These are phyloP conservation scores for Microcebus jonahi DNA, from an alignment of 2,113 vertebrate species.

Conservation along the genomic window DNA sequence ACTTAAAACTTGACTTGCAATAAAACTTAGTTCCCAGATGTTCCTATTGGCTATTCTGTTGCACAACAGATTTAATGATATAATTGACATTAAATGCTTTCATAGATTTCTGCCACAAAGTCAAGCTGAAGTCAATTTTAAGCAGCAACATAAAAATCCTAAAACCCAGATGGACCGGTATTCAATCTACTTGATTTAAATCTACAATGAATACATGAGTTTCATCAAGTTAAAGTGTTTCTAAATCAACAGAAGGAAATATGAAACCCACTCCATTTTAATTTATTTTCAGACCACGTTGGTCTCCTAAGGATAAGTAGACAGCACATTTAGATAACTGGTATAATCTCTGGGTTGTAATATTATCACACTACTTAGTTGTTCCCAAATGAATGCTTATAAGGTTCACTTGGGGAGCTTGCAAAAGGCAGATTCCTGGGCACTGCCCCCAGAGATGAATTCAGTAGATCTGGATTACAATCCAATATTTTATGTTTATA, in stretches of 20 bases:
- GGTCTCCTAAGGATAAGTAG: not conserved
- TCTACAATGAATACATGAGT: not conserved
- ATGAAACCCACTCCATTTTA: not conserved
- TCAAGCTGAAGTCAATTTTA: slow-evolving; percentile 44
- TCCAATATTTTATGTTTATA: not conserved
- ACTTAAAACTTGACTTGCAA: slow-evolving; percentile 17
- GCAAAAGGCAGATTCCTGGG: not conserved
- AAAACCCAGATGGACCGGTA: not conserved
- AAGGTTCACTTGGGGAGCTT: not conserved
- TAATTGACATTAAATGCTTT: not conserved
- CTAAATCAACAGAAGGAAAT: not conserved
- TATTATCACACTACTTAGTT: not conserved
- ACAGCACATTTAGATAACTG: not conserved
- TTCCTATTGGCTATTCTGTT: slow-evolving; percentile 4
- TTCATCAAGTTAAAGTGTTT: slow-evolving; percentile 14
- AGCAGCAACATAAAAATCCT: not conserved
- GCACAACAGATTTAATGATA: not conserved
- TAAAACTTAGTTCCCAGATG: slow-evolving; percentile 25
- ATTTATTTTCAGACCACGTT: slow-evolving; percentile 23
- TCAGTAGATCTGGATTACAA: not conserved
- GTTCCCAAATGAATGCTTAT: not conserved
- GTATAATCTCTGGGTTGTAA: not conserved
- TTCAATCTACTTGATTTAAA: slow-evolving; percentile 27
- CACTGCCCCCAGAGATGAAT: not conserved
- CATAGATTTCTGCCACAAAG: not conserved